A percentile compares a stretch with the other conserved stretches of the same genome.
phyloP scores from a whole-genome alignment of 1,140 invertebrate genomes.

The Meloidogyne floridensis region DNA sequence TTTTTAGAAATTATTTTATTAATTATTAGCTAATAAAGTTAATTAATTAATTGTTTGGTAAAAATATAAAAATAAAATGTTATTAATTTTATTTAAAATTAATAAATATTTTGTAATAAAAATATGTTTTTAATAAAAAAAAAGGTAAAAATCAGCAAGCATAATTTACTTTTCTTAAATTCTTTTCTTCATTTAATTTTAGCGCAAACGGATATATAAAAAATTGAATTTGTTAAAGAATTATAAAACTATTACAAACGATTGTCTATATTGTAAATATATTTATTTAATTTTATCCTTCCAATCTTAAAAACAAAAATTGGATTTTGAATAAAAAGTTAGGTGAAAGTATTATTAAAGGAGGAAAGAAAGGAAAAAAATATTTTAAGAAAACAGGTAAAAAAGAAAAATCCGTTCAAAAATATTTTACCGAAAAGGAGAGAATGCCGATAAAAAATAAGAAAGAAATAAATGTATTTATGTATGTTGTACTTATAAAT shows the following conservation, averaged over 20 bases:
- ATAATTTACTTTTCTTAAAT: no score
- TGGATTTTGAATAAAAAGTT: not conserved
- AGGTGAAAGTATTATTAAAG: not conserved
- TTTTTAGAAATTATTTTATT: no score
- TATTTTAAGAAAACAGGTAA: not conserved
- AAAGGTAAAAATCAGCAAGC: no score
- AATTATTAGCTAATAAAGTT: no score
- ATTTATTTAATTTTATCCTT: not conserved
- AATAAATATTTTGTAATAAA: no score
- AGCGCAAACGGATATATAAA: no score
- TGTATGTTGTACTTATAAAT: not conserved
- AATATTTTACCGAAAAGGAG: not conserved
- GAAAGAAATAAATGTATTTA: not conserved
- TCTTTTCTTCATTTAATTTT: no score
- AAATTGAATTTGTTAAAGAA: not conserved
- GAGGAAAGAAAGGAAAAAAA: not conserved
- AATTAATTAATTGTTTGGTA: no score
- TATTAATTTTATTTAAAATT: no score
- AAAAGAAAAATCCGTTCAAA: not conserved
- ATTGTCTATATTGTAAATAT: not conserved
- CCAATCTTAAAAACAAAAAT: not conserved
- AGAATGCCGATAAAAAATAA: not conserved
- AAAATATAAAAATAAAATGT: no score
- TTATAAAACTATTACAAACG: not conserved
- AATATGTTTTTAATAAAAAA: no score